Base-by-base conservation (phyloP, 92 coral and sea anemone species). In the Siderastrea radians region DNA sequence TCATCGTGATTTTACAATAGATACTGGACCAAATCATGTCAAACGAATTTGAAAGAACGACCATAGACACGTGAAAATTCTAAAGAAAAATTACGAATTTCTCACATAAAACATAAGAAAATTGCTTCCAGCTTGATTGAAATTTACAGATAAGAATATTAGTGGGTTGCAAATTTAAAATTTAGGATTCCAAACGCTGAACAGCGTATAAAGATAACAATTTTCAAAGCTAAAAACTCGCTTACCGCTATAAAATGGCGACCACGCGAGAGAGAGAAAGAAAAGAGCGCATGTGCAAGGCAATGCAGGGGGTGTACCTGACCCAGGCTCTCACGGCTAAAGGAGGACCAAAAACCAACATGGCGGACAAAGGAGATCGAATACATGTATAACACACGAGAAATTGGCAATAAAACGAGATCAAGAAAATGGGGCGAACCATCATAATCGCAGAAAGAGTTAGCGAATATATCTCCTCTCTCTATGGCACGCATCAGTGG, bases 191-290 rank as follows among this genome's bases (percentile, higher is more conserved):
- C 0, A n/a, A n/a, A 54, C 1, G 85, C 10, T 7, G 14, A 66
- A 80, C 0, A 51, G 62, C 17, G 1, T 7, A 0, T 7, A 12
- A 81, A 81, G 68, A 8, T 13, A 38, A 60, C 52, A 81, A 81
- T 6, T 38, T 15, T 2, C 45, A 1, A 15, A 2, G 0, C 38
- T 7, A 45, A 11, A 68, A 52, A 3, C 71, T 58, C n/a, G 11
- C 84, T 57, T 47, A 70, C 77, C 86, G 47, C 45, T 6, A 3
- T 15, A 48, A 66, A 71, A 86, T 83, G 89, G 93, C 92, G 91
- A 96, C 99, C 98, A 97, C 98, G 96, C 94, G 98, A 86, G 82
- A 92, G 96, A 97, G 93, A 93, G 95, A 75, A 55, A 81, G 71
- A 82, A 7, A 4, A 80, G 11, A 75, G 92, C 98, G 99, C 99